phyloP scores from a whole-genome alignment of 1,140 invertebrate genomes.

The Nymphalis io region DNA sequence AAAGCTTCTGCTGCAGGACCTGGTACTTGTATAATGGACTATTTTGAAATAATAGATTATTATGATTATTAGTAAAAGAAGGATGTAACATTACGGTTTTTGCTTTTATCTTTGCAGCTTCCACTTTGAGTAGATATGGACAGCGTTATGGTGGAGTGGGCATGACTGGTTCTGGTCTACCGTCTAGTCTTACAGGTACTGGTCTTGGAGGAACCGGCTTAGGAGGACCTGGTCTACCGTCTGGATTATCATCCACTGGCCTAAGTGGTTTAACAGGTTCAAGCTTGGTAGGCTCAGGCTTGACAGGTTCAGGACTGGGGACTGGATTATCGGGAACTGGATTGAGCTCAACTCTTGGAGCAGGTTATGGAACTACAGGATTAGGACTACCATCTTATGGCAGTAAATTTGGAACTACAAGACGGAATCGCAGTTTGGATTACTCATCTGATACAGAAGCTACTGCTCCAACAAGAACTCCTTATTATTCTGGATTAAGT shows the following conservation, averaged over 20 bases:
- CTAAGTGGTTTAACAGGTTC: constrained; percentile 68
- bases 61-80: not conserved
- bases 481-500: constrained; percentile 85
- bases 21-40: constrained; percentile 46
- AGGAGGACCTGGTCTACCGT: constrained; percentile 59
- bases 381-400: constrained; percentile 69
- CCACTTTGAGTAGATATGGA: constrained; percentile 70
- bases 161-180: constrained; percentile 63
- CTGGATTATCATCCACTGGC: constrained; percentile 65
- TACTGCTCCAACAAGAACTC: constrained; percentile 87
- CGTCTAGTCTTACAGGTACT: constrained; percentile 58
- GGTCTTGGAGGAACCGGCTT: constrained; percentile 56
- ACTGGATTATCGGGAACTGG: constrained; percentile 63
- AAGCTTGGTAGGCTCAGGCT: constrained; percentile 67
- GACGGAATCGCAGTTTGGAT: constrained; percentile 89
- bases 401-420: constrained; percentile 77
- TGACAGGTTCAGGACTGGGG: constrained; percentile 65
- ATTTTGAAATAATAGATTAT: not conserved
- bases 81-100: not conserved
- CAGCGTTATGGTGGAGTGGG: constrained; percentile 72
- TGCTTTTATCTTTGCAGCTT: constrained; percentile 40
- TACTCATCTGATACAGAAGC: constrained; percentile 97
- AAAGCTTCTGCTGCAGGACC: constrained; percentile 81
- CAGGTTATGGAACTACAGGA: constrained; percentile 81
- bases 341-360: constrained; percentile 64